Evolutionary conservation across 1,140 invertebrate species (phyloP).

Genomic region (Drosophila fuyamai): DNA sequence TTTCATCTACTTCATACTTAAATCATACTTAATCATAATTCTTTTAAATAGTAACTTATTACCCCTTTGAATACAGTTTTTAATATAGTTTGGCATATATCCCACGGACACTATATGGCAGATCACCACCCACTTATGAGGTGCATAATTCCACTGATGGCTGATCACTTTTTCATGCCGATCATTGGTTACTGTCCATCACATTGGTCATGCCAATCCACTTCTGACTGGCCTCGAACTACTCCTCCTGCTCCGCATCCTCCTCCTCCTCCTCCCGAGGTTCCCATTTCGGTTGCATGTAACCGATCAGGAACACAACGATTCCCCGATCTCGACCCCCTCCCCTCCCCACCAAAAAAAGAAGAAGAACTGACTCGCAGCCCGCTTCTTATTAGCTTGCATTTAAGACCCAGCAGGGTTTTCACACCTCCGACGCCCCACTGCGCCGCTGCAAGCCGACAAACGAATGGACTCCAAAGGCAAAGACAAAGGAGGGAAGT

Average conservation of each 20-base stretch:
- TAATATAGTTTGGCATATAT: background rate
- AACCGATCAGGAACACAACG: conserved; percentile 44
- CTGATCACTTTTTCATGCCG: conserved; percentile 24
- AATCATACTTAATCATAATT: too few relatives aligned
- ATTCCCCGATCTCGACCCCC: conserved; percentile 7
- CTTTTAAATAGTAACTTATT: too few relatives aligned
- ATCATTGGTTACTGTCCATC: conserved; percentile 53
- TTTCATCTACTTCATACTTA: too few relatives aligned
- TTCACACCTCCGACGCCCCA: conserved; percentile 84
- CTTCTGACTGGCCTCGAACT: background rate
- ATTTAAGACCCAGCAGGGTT: conserved; percentile 84
- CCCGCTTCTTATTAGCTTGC: conserved; percentile 83
- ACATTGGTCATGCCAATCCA: conserved; percentile 69
- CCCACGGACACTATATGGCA: background rate
- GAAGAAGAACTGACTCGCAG: conserved; percentile 10
- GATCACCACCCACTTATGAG: background rate
- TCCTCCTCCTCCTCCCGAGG: background rate
- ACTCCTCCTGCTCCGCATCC: too few relatives aligned
- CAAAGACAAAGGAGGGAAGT: conserved; percentile 21
- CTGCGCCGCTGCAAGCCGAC: conserved; percentile 46
- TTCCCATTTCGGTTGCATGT: conserved; percentile 51
- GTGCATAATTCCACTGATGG: background rate
- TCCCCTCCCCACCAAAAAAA: background rate
- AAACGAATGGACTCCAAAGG: conserved; percentile 31
- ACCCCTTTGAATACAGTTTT: too few relatives aligned